phyloP scores from a whole-genome alignment of 1,140 invertebrate species.

The Leptinotarsa texana region DNA sequence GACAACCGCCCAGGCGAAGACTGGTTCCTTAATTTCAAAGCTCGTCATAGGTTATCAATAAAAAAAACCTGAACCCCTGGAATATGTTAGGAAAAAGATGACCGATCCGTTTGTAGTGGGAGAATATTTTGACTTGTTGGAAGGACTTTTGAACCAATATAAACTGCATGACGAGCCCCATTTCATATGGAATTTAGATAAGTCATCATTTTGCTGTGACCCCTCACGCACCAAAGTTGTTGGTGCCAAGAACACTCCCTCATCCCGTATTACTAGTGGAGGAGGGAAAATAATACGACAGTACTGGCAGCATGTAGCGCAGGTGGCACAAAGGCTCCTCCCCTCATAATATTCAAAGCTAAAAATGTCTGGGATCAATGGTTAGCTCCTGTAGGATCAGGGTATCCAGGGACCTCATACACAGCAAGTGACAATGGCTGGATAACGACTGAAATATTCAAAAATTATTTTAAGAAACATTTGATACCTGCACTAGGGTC shows the following conservation, averaged over 20 bases:
- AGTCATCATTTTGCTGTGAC: background rate
- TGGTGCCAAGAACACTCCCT: conserved; percentile 37
- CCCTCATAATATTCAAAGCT: conserved; percentile 52
- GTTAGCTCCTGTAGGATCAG: conserved; percentile 22
- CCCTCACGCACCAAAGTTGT: conserved; percentile 44
- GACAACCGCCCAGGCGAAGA: background rate
- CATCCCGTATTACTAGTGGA: conserved; percentile 43
- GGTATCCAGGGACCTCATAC: conserved; percentile 46
- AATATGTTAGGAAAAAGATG: background rate
- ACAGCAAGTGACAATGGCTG: conserved; percentile 49
- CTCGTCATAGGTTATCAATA: background rate
- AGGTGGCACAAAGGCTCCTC: conserved; percentile 47
- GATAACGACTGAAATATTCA: conserved; percentile 44
- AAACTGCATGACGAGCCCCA: conserved; percentile 13
- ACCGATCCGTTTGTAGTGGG: conserved; percentile 17
- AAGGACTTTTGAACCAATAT: background rate
- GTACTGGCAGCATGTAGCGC: conserved; percentile 49
- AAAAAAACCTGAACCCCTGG: conserved; percentile 14
- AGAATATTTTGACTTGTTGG: background rate
- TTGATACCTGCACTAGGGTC: conserved; percentile 38
- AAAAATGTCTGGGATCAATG: conserved; percentile 40
- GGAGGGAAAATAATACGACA: conserved; percentile 52
- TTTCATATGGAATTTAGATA: conserved; percentile 1
- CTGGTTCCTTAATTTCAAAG: conserved; percentile 10
- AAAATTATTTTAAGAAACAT: conserved; percentile 48